These are phyloP conservation scores for Athalia circularis DNA, from an alignment of 2,888 invertebrate species.

Conservation along the genomic window DNA sequence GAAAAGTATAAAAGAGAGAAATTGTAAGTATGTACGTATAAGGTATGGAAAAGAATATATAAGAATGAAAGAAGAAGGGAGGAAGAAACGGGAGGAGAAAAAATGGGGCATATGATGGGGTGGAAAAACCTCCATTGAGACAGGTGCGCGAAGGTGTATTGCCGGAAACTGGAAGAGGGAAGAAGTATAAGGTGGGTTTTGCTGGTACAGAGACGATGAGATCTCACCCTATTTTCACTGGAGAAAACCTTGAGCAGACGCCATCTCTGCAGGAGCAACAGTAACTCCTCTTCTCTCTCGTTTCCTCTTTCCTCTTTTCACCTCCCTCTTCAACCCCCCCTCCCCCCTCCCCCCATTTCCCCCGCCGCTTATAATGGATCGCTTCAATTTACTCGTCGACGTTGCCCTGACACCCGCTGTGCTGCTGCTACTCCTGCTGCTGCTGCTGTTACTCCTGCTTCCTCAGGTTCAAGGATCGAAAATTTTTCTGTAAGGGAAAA, in stretches of 20 bases:
- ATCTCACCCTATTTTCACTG: conserved; percentile 41
- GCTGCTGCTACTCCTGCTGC: conserved; percentile 14
- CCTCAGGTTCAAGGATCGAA: conserved; percentile 52
- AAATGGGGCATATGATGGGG: background rate
- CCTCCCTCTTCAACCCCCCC: conserved; percentile 41
- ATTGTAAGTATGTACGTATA: background rate
- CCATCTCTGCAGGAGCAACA: conserved; percentile 18
- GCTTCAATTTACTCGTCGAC: conserved; percentile 66
- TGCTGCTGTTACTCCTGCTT: conserved; percentile 16
- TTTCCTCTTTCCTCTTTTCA: conserved; percentile 21
- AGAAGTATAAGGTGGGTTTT: background rate
- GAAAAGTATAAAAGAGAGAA: background rate
- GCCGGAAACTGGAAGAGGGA: conserved; percentile 15
- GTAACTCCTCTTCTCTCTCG: too few species aligned
- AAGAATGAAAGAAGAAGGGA: conserved; percentile 2
- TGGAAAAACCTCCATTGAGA: conserved; percentile 28
- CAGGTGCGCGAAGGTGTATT: conserved; percentile 33
- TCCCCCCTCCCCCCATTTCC: conserved; percentile 48
- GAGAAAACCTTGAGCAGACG: conserved; percentile 33
- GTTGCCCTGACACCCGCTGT: conserved; percentile 56
- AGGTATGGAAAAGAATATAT: background rate
- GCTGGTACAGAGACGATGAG: conserved; percentile 33
- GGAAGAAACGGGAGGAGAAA: background rate
- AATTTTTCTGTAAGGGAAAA: conserved; percentile 51
- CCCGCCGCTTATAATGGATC: conserved; percentile 63